Evolutionary conservation across 2,797 vertebrate genomes (phyloP).

Genomic region (Sorex maritimensis): DNA sequence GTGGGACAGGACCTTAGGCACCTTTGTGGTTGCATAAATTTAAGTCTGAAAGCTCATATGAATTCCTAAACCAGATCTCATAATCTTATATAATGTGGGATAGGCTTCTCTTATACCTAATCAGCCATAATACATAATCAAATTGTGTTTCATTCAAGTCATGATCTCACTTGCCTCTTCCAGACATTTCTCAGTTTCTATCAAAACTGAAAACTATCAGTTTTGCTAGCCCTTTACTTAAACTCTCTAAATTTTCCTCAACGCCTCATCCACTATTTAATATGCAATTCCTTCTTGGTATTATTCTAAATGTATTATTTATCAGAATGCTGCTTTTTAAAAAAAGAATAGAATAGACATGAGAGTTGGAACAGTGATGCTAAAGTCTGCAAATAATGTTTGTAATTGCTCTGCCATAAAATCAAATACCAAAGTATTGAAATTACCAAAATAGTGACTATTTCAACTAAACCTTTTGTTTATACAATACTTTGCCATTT

Average conservation of each 20-base stretch:
- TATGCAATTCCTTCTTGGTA: neutral
- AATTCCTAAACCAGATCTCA: neutral
- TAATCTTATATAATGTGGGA: neutral
- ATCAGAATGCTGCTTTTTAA: neutral
- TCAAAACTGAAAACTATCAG: neutral
- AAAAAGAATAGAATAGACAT: neutral
- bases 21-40: too few relatives aligned
- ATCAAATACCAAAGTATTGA: neutral
- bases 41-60: neutral
- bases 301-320: neutral
- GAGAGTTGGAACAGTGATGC: neutral
- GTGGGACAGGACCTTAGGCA: too few relatives aligned
- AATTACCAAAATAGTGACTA: neutral
- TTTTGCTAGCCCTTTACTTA: neutral
- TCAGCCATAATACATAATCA: neutral
- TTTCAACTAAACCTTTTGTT: neutral
- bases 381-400: neutral
- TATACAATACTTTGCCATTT: slow-evolving; percentile 12
- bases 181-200: neutral
- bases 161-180: neutral
- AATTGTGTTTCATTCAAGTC: slow-evolving; percentile 16
- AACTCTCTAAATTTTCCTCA: neutral
- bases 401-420: neutral
- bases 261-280: neutral
- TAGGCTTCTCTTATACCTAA: too few relatives aligned